Percentiles rank a stretch among this genome's conserved stretches.
phyloP scores from a whole-genome alignment of 2,888 invertebrate genomes.

The Spodoptera picta region DNA sequence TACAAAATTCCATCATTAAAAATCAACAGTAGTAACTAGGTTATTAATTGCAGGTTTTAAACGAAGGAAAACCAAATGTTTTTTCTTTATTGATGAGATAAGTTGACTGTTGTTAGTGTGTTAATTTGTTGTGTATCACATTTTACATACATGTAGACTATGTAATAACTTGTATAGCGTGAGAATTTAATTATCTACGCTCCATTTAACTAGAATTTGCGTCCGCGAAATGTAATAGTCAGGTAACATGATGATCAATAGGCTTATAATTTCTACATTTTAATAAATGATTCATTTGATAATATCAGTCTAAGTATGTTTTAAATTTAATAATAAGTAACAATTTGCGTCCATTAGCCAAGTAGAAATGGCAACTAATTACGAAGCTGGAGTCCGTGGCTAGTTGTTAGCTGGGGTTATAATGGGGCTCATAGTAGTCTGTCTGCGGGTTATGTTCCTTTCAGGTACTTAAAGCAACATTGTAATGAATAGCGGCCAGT shows the following conservation, averaged over 20 bases:
- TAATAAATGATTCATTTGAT: conserved; percentile 9
- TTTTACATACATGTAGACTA: not conserved
- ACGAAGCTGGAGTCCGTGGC: conserved; percentile 55
- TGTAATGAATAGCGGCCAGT: too few species aligned
- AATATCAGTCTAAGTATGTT: conserved; percentile 11
- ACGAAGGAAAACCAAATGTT: too few species aligned
- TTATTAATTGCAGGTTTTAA: too few species aligned
- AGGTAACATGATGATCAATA: conserved; percentile 16
- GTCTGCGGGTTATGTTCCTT: conserved; percentile 59
- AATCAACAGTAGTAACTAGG: too few species aligned
- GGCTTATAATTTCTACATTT: conserved; percentile 17
- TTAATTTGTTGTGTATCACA: too few species aligned
- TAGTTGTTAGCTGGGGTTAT: conserved; percentile 48
- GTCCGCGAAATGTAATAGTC: conserved; percentile 13
- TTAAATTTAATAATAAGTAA: conserved; percentile 40
- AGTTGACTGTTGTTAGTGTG: too few species aligned
- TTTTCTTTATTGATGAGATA: too few species aligned
- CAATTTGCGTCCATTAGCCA: conserved; percentile 59
- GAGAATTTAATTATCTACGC: conserved; percentile 30
- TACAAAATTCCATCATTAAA: too few species aligned
- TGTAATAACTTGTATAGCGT: conserved; percentile 15
- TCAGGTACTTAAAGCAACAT: conserved; percentile 48
- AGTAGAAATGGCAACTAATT: conserved; percentile 65
- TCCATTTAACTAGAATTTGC: conserved; percentile 19
- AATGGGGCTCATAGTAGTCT: conserved; percentile 47